Base-by-base conservation (phyloP, 2,113 vertebrate genomes). In the Uria aalge region DNA sequence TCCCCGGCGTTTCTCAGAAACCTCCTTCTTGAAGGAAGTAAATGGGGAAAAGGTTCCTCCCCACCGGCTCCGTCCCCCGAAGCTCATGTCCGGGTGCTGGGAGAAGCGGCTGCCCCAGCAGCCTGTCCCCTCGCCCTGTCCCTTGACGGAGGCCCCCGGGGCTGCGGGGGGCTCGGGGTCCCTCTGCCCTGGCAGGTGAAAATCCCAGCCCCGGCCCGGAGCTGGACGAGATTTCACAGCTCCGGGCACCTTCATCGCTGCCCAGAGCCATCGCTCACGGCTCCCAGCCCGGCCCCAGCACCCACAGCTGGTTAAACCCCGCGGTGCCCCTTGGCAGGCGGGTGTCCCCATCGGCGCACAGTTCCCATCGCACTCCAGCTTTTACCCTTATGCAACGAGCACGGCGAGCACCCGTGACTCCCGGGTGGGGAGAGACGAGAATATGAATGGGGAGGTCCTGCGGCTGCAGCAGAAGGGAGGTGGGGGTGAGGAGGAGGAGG, bases 31-130 rank as follows among this genome's bases (percentile, higher is more conserved):
- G 57, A 69, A n/a, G 60, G 66, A 66, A 82, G 68, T 36, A 81
- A 88, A 73, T 50, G 53, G 71, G 72, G 68, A 60, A 71, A 77
- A 67, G 40, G 69, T 89, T 78, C 40, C 40, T 30, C 27, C 53
- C 12, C 8, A 0, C 53, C 1, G 6, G 2, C 55, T 23, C 36
- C 34, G 6, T 26, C 69, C 22, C 69, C 34, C 2, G 0, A 21
- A 50, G 67, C 48, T 76, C 3, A 0, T 8, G 23, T 22, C 24
- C 2, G 4, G 52, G 34, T 2, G 2, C 53, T 12, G 40, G 60
- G 19, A 53, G 29, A 52, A 63, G 29, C 4, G 0, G 40, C 29
- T 19, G 27, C 19, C 66, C 56, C 22, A 1, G 23, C 16, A 2
- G 36, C 48, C 71, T 5, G 10, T 40, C 34, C 62, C 60, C 18